Conservation (phyloP, 2,888 invertebrate species). For the Brenthis ino region DNA sequence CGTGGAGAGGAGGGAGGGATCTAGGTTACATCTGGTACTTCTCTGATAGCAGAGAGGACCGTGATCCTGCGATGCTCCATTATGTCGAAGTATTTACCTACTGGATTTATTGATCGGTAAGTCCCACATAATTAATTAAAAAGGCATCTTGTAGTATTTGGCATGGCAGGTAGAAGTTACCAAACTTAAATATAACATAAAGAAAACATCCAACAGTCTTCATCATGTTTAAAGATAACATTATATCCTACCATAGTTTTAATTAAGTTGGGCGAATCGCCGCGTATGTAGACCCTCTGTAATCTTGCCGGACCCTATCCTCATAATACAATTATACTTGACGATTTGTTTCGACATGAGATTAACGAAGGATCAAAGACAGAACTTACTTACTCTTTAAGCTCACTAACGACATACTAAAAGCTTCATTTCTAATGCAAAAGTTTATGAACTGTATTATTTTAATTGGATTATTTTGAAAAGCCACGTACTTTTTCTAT, state of each 20-base stretch:
- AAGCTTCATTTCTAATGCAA: not conserved
- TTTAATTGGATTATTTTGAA: too few species aligned
- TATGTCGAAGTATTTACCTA: too few species aligned
- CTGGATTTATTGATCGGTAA: too few species aligned
- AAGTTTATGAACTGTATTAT: not conserved
- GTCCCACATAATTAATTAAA: too few species aligned
- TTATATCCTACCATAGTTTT: slow-evolving; percentile 35
- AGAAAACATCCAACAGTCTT: slow-evolving; percentile 1
- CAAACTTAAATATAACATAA: not conserved
- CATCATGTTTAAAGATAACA: slow-evolving; percentile 28
- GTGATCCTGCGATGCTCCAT: too few species aligned
- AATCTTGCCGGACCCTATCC: slow-evolving; percentile 30
- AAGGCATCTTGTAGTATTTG: too few species aligned
- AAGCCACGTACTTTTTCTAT: too few species aligned
- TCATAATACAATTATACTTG: slow-evolving; percentile 36
- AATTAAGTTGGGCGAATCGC: slow-evolving; percentile 34
- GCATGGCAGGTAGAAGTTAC: too few species aligned
- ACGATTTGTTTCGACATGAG: slow-evolving; percentile 30
- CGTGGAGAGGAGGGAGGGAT: too few species aligned
- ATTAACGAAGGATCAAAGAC: slow-evolving; percentile 34
- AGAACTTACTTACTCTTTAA: slow-evolving; percentile 23
- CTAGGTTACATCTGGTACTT: too few species aligned
- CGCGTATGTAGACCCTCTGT: slow-evolving; percentile 24
- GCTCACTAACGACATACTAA: not conserved
- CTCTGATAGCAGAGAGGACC: too few species aligned